Base-by-base conservation (phyloP, 1,140 invertebrate genomes). In the Augochlora pura region DNA sequence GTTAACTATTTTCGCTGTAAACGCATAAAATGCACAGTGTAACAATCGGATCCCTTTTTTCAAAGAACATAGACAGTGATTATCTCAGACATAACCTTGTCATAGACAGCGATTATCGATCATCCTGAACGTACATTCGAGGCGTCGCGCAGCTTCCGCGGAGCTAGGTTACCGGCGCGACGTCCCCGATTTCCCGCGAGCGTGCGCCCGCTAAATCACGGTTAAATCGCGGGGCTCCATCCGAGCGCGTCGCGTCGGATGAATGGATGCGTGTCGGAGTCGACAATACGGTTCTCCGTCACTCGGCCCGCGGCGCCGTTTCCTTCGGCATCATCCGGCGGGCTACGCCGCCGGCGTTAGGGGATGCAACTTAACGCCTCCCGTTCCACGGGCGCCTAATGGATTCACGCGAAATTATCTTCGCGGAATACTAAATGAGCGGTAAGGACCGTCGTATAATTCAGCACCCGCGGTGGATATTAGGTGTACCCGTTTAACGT, bases 361-460 rank as follows among this genome's bases (percentile, higher is more conserved):
- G 60, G 79, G 42, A 70, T 39, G 80, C 72, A 78, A 86, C 71
- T 81, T 82, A 82, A 86, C 84, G 62, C 76, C 73, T 21, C 63
- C 64, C 49, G 49, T 42, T 14, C 42, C 42, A 67, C 14, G 49
- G 52, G 65, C 57, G 27, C 72, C 63, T 86, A 86, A 86, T 87
- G 85, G 82, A 87, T 87, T 87, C 85, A 54, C 64, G 73, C 62
- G 80, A 84, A 87, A 87, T 87, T 87, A 87, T 87, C 80, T 86
- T 86, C 85, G 80, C 82, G 73, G 86, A 87, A 87, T 87, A 87
- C 86, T 71, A 82, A 87, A 87, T 87, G 86, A 85, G 85, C 77
- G 86, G 86, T 87, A 83, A 86, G 85, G 70, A 73, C 73, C 80
- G 86, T 87, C 85, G 86, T 85, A 85, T 87, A 85, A 87, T 87